Percentiles rank a stretch among this genome's conserved stretches.
Evolutionary conservation across 2,888 invertebrate species (phyloP).

Genomic region (Drosophila borealis): DNA sequence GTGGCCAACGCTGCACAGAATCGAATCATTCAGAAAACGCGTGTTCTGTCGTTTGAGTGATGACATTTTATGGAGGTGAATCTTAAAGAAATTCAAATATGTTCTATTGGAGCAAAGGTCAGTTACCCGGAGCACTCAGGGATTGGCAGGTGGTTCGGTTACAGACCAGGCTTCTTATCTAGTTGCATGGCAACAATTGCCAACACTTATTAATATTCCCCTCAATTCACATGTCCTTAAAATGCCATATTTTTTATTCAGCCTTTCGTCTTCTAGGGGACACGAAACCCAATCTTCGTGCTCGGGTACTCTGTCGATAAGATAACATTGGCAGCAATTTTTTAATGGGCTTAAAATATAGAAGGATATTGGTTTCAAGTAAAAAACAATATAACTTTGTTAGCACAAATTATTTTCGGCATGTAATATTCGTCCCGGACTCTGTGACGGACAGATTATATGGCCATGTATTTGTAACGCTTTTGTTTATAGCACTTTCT

Average conservation of each 20-base stretch:
- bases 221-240: no score
- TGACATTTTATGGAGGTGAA: slow-evolving; percentile 16
- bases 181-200: no score
- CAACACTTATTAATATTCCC: no score
- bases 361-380: no score
- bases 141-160: not conserved
- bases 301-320: no score
- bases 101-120: slow-evolving; percentile 28
- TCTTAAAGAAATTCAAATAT: slow-evolving; percentile 11
- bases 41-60: slow-evolving; percentile 28
- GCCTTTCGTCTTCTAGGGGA: no score
- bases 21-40: slow-evolving; percentile 58
- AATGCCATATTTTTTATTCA: not conserved
- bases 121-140: slow-evolving; percentile 21
- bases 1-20: slow-evolving; percentile 39
- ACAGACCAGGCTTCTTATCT: not conserved
- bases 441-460: slow-evolving; percentile 33
- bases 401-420: not conserved
- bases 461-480: slow-evolving; percentile 45
- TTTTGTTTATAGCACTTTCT: slow-evolving; percentile 14
- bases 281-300: no score
- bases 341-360: no score
- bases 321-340: no score
- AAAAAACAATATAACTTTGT: not conserved
- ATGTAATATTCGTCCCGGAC: slow-evolving; percentile 3